Conservation (phyloP, 2,113 vertebrate genomes). For the Alouatta palliata region DNA sequence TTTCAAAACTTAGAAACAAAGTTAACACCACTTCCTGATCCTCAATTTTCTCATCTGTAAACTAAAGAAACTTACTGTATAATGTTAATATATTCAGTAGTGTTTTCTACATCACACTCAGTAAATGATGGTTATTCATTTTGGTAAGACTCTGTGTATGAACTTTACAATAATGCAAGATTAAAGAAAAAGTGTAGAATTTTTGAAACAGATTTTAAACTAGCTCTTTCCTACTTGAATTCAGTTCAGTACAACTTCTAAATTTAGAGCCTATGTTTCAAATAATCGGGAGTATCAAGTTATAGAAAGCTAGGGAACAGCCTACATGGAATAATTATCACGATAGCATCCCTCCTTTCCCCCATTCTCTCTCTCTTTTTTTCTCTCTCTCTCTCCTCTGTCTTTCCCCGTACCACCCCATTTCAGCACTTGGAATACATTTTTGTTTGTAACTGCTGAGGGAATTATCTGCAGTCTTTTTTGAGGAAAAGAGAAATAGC, state of each 20-base stretch:
- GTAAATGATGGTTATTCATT: neutral
- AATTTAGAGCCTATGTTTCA: neutral
- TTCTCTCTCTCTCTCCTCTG: neutral
- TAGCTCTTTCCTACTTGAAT: neutral
- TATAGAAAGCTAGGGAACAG: neutral
- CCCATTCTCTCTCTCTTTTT: too few species aligned
- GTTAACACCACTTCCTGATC: neutral
- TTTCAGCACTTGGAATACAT: neutral
- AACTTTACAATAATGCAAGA: neutral
- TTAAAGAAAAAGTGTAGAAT: neutral
- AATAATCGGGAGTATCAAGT: neutral
- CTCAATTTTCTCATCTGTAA: neutral
- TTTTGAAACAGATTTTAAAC: neutral
- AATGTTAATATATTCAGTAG: neutral
- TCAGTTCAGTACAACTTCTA: neutral
- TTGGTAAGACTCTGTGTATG: neutral
- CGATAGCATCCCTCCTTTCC: rapidly evolving
- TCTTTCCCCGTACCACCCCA: neutral
- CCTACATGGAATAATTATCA: neutral
- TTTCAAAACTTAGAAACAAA: neutral
- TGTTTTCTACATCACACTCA: neutral
- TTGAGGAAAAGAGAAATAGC: neutral
- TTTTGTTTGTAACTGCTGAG: neutral
- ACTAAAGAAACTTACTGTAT: neutral
- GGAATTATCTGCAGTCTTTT: neutral